Conservation (phyloP, 2,888 invertebrate genomes). For the Danaus chrysippus region DNA sequence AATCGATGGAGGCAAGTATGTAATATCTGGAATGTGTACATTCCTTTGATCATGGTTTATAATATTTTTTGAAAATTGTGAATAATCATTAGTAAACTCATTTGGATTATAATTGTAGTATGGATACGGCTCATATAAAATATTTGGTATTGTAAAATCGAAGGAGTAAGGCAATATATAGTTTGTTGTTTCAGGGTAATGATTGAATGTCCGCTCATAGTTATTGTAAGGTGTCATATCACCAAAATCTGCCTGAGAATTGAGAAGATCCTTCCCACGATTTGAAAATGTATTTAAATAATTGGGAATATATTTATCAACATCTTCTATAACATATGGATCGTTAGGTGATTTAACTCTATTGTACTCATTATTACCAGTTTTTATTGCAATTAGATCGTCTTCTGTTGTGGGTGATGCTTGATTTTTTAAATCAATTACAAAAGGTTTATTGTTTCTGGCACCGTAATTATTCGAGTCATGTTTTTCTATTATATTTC, state of each 20-base stretch:
- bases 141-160: neutral
- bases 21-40: neutral
- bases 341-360: neutral
- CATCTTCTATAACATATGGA: neutral
- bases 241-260: neutral
- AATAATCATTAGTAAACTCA: neutral
- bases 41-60: neutral
- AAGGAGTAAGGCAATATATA: constrained; percentile 4
- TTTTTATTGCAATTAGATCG: neutral
- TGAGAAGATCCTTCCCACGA: neutral
- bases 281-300: constrained; percentile 1
- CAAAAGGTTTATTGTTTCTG: neutral
- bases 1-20: neutral
- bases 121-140: constrained; percentile 12
- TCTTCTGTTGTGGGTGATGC: neutral
- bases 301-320: constrained; percentile 2
- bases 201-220: neutral
- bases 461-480: neutral
- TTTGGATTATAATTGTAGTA: constrained; percentile 2
- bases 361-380: neutral
- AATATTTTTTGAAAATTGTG: neutral
- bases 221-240: neutral
- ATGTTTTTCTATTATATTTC: neutral
- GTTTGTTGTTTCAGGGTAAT: neutral
- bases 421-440: neutral